These are phyloP conservation scores for Peromyscus melanophrys DNA, from an alignment of 2,797 vertebrate genomes.

Conservation along the genomic window DNA sequence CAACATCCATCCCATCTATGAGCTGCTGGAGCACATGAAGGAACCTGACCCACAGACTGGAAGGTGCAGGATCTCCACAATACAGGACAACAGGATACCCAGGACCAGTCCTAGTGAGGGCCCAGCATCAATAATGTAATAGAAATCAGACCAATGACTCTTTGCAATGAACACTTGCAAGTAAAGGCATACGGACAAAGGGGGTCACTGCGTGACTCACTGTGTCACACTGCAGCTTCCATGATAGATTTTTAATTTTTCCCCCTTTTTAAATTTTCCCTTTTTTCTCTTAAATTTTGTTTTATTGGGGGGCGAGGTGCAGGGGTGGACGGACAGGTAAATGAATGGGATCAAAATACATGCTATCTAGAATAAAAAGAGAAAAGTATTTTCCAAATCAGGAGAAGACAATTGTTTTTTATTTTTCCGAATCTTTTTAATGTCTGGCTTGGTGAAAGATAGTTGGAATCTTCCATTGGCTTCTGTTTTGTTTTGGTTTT, in stretches of 20 bases:
- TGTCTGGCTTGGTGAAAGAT: background rate
- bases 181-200: background rate
- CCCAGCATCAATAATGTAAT: background rate
- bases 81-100: background rate
- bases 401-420: background rate
- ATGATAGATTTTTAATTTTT: background rate
- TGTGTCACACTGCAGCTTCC: background rate
- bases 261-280: background rate
- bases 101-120: background rate
- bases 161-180: background rate
- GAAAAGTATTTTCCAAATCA: constrained; percentile 4
- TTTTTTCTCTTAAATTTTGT: background rate
- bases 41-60: background rate
- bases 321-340: background rate
- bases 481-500: background rate
- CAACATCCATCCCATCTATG: background rate
- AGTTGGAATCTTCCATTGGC: background rate
- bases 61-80: background rate
- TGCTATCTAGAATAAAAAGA: background rate
- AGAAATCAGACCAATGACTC: background rate
- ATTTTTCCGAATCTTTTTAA: constrained; percentile 27
- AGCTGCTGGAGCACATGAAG: background rate
- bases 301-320: background rate
- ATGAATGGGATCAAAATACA: background rate
- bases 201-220: background rate